Evolutionary conservation across 2,888 invertebrate genomes (phyloP).

Genomic region (Drosophila pegasa): DNA sequence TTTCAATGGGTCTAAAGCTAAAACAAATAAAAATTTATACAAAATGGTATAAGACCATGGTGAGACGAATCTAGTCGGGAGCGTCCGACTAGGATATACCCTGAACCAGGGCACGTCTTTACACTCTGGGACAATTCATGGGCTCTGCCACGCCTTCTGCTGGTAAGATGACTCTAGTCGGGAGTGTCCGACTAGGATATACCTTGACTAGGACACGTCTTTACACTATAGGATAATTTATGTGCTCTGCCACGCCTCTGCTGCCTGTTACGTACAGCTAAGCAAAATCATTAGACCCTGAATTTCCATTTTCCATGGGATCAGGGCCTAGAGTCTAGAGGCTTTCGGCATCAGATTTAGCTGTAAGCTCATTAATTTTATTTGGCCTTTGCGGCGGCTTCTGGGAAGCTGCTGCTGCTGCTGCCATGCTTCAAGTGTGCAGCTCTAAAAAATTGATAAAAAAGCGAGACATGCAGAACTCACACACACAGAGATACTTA

Average conservation of each 20-base stretch:
- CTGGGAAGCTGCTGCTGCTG: slow-evolving; percentile 22
- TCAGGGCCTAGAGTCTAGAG: slow-evolving; percentile 41
- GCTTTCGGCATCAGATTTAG: slow-evolving; percentile 49
- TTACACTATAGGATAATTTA: too few species aligned
- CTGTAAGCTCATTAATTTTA: slow-evolving; percentile 68
- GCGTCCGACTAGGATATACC: too few species aligned
- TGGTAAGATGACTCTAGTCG: background rate
- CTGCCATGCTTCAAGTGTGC: slow-evolving; percentile 47
- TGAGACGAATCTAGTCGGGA: background rate
- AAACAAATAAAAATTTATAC: background rate
- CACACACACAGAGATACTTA: slow-evolving; percentile 3
- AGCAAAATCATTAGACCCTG: background rate
- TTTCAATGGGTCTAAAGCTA: background rate
- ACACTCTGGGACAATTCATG: too few species aligned
- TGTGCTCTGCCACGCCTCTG: rapidly evolving
- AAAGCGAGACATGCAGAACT: slow-evolving; percentile 15
- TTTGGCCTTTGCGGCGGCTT: slow-evolving; percentile 53
- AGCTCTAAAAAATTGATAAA: slow-evolving; percentile 31
- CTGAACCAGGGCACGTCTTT: too few species aligned
- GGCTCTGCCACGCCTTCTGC: background rate
- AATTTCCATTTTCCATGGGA: background rate
- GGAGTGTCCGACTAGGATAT: too few species aligned
- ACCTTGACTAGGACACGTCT: too few species aligned
- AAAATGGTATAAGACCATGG: background rate
- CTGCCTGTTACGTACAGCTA: background rate